Evolutionary conservation across 2,888 invertebrate species (phyloP).

Genomic region (Chrysolina americana): DNA sequence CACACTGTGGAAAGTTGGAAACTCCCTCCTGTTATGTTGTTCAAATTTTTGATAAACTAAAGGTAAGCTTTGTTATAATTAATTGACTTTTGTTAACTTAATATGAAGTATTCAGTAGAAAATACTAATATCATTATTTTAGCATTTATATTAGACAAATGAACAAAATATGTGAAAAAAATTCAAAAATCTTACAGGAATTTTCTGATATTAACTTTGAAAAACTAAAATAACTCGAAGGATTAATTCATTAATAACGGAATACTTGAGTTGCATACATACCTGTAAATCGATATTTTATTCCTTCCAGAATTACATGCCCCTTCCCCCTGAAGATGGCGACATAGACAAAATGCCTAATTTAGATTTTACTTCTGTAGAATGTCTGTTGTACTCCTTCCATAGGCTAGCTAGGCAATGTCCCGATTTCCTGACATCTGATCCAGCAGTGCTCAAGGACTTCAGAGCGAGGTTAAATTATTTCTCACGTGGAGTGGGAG

Average conservation of each 20-base stretch:
- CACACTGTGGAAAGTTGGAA: slow-evolving; percentile 83
- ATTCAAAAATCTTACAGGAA: no score
- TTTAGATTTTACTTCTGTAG: slow-evolving; percentile 93
- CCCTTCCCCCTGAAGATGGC: slow-evolving; percentile 84
- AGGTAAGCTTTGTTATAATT: slow-evolving; percentile 73
- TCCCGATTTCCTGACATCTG: slow-evolving; percentile 83
- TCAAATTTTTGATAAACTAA: slow-evolving; percentile 82
- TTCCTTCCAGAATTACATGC: slow-evolving; percentile 84
- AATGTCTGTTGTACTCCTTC: slow-evolving; percentile 87
- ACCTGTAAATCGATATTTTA: background rate
- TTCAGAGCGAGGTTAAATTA: slow-evolving; percentile 90
- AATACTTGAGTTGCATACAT: background rate
- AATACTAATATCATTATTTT: no score
- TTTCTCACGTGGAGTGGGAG: slow-evolving; percentile 92
- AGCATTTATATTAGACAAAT: no score
- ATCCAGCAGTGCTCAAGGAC: slow-evolving; percentile 84
- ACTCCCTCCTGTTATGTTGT: slow-evolving; percentile 82
- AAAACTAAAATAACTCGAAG: no score
- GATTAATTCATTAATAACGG: no score
- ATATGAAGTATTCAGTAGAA: no score
- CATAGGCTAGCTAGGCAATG: slow-evolving; percentile 85
- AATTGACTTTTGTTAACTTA: background rate
- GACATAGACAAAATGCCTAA: slow-evolving; percentile 80
- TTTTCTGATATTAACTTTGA: no score
- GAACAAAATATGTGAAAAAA: no score